Base-by-base conservation (phyloP, 2,113 vertebrate genomes). In the Acrocephalus arundinaceus region DNA sequence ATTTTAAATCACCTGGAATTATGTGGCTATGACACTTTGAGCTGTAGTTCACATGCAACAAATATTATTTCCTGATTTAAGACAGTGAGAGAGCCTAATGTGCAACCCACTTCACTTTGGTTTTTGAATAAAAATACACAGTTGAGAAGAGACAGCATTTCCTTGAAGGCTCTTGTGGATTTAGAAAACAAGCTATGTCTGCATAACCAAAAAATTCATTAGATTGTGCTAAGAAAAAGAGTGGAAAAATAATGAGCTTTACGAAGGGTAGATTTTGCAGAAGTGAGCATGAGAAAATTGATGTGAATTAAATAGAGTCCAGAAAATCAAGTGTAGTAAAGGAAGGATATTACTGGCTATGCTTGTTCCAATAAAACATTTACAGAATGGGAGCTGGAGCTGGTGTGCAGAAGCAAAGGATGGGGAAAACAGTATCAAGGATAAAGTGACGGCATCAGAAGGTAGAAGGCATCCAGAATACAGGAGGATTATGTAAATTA, bases 401-500 rank as follows among this genome's bases (percentile, higher is more conserved):
- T 85, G 68, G 30, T 61, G 19, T 75, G 84, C 57, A 58, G 88
- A 66, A 91, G 89, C 31, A 94, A 84, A 94, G 49, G 89, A 89
- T 89, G 58, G 39, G 37, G 30, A 94, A 97, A 97, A 92, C n/a
- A 81, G 43, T 20, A 95, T 39, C 59, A 91, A 95, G 49, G 77
- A 91, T 85, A 91, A 93, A 96, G 87, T 85, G 84, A 93, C 13
- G 68, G 21, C 5, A 0, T 85, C 94, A 85, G 93, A 97, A 95
- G 74, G 67, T 93, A 95, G 78, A 92, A 88, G 93, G 93, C 52
- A 89, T 54, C 82, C 80, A 45, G 81, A 94, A 91, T 96, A 97
- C 78, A 79, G 51, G 43, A 95, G 75, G 87, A 89, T 94, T 96
- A 96, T 96, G 85, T 67, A 95, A 97, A 97, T 90, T 95, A 90